A percentile compares a stretch with the other conserved stretches of the same genome.
These are phyloP conservation scores for Helicoverpa armigera DNA, from an alignment of 1,140 invertebrate genomes.

Conservation along the genomic window DNA sequence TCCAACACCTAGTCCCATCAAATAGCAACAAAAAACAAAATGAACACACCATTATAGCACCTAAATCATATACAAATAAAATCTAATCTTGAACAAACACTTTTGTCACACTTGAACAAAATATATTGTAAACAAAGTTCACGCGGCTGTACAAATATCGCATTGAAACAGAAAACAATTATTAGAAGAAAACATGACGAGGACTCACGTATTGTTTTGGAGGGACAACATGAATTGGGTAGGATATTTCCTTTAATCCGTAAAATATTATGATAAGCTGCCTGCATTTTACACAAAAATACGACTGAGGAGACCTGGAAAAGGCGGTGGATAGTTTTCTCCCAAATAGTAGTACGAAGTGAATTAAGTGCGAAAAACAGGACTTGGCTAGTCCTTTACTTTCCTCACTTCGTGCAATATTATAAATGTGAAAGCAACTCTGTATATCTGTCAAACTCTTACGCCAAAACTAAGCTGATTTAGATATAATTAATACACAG, in stretches of 20 bases:
- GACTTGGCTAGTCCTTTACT: no score
- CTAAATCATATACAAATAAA: conserved; percentile 30
- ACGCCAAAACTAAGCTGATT: no score
- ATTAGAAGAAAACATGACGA: conserved; percentile 44
- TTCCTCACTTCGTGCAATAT: no score
- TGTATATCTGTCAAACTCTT: no score
- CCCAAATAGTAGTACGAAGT: no score
- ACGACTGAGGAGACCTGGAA: no score
- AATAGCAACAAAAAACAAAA: conserved; percentile 1
- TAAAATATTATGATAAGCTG: neutral
- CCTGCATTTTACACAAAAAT: no score
- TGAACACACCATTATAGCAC: conserved; percentile 16
- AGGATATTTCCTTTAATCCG: neutral
- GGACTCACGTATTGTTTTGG: conserved; percentile 21
- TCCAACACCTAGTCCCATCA: neutral
- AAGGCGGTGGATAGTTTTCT: no score
- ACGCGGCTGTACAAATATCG: conserved; percentile 32
- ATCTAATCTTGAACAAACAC: conserved; percentile 33
- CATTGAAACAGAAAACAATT: conserved; percentile 40
- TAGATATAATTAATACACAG: no score
- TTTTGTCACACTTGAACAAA: conserved; percentile 23
- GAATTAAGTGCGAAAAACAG: no score
- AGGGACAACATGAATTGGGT: no score
- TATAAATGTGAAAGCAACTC: no score
- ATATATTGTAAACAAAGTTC: conserved; percentile 42